Evolutionary conservation across 2,888 invertebrate species (phyloP).

Genomic region (Archips xylosteana): DNA sequence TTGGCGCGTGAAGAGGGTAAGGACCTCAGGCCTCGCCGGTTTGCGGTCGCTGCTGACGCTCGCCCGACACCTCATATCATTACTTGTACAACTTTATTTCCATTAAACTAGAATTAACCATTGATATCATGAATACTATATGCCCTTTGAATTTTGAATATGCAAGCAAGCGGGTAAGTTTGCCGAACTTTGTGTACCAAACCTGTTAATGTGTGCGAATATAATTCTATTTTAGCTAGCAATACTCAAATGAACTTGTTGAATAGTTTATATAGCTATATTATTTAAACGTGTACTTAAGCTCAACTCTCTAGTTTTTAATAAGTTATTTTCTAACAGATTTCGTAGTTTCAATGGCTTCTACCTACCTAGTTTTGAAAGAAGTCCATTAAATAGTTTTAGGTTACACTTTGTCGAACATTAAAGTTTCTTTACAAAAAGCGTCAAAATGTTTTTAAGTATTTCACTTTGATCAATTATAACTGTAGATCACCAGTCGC

Average conservation of each 20-base stretch:
- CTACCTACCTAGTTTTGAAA: too few relatives aligned
- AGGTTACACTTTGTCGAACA: too few relatives aligned
- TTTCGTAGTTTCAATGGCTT: too few relatives aligned
- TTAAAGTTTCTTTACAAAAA: too few relatives aligned
- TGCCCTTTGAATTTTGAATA: neutral
- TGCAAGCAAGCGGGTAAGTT: conserved; percentile 1
- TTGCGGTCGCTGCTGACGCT: conserved; percentile 13
- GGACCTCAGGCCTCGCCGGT: conserved; percentile 3
- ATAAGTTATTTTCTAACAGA: too few relatives aligned
- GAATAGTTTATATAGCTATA: too few relatives aligned
- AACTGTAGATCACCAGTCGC: too few relatives aligned
- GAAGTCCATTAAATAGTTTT: too few relatives aligned
- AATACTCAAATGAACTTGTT: neutral
- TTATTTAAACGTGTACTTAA: neutral
- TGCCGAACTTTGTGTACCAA: neutral
- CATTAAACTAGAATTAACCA: conserved; percentile 7
- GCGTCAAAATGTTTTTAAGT: too few relatives aligned
- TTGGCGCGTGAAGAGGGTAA: conserved; percentile 22
- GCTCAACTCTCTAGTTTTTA: neutral
- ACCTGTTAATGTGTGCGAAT: neutral
- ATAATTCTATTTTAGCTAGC: neutral
- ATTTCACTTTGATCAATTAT: too few relatives aligned
- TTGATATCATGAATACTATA: conserved; percentile 3
- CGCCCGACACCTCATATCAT: conserved; percentile 16
- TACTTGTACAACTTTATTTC: conserved; percentile 6